Evolutionary conservation across 1,140 invertebrate species (phyloP).

Genomic region (Drosophila fuyamai): DNA sequence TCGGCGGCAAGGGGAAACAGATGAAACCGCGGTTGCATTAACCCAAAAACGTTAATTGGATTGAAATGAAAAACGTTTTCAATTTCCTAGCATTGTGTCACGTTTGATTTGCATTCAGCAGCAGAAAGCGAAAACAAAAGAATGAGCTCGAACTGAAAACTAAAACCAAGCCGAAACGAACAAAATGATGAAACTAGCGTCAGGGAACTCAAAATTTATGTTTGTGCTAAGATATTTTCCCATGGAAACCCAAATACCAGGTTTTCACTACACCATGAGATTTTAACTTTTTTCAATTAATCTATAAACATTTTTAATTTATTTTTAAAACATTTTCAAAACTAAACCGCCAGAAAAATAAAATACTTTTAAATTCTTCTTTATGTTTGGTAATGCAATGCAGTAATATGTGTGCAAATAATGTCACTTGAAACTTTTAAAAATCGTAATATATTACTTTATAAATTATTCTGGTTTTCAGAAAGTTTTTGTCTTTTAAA

Average conservation of each 20-base stretch:
- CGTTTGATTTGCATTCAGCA: conserved; percentile 69
- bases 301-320: no score
- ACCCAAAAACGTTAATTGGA: conserved; percentile 84
- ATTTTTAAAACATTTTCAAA: no score
- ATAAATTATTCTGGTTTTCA: no score
- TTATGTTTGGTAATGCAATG: no score
- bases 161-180: conserved; percentile 16
- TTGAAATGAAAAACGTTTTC: conserved; percentile 79
- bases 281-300: background rate
- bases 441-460: no score
- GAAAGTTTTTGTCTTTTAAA: no score
- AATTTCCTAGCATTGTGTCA: conserved; percentile 81
- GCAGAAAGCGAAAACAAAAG: conserved; percentile 18
- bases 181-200: conserved; percentile 1
- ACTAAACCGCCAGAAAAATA: no score
- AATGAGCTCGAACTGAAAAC: conserved; percentile 8
- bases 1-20: conserved; percentile 1
- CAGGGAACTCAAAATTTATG: background rate
- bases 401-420: no score
- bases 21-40: conserved; percentile 63
- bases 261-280: background rate
- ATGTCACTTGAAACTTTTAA: no score
- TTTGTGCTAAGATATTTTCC: background rate
- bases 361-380: no score
- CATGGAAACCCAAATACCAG: background rate